A percentile compares a stretch with the other conserved stretches of the same genome.
These are phyloP conservation scores for Ormia ochracea DNA, from an alignment of 2,888 invertebrate species.

Conservation along the genomic window DNA sequence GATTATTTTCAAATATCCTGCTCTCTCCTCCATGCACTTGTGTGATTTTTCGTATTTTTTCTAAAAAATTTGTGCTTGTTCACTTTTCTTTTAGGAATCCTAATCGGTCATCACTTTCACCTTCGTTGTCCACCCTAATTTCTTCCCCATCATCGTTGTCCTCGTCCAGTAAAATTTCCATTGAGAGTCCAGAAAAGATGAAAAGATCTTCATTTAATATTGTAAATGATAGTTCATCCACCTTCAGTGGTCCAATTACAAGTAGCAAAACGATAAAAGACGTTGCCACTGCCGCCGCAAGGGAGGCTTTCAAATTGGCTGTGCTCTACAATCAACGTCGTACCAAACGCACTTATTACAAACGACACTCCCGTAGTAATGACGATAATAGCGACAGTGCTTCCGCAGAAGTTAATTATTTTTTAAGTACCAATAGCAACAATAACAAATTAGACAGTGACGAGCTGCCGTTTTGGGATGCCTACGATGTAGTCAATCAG, in stretches of 20 bases:
- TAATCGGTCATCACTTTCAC: slow-evolving; percentile 67
- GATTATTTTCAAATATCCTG: too few species aligned
- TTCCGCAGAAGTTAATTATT: slow-evolving; percentile 65
- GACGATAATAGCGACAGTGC: slow-evolving; percentile 60
- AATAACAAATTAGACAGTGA: slow-evolving; percentile 64
- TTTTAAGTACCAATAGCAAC: slow-evolving; percentile 33
- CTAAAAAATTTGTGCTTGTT: not conserved
- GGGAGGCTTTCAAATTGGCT: slow-evolving; percentile 70
- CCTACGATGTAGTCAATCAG: slow-evolving; percentile 93
- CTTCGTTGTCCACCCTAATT: slow-evolving; percentile 51
- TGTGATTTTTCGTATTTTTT: not conserved
- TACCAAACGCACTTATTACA: slow-evolving; percentile 69
- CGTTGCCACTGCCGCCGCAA: slow-evolving; percentile 58
- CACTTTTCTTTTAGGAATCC: slow-evolving; percentile 69
- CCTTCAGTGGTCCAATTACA: slow-evolving; percentile 46
- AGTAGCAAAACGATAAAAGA: slow-evolving; percentile 38
- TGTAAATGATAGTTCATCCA: slow-evolving; percentile 46
- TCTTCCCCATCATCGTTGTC: slow-evolving; percentile 30
- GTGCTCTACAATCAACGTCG: slow-evolving; percentile 72
- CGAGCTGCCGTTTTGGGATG: slow-evolving; percentile 88
- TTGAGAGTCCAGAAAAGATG: slow-evolving; percentile 55
- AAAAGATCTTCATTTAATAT: slow-evolving; percentile 64
- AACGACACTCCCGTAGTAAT: slow-evolving; percentile 69
- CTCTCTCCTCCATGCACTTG: not conserved
- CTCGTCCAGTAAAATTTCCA: slow-evolving; percentile 13